These are phyloP conservation scores for Laticauda colubrina DNA, from an alignment of 2,113 vertebrate genomes.

Conservation along the genomic window DNA sequence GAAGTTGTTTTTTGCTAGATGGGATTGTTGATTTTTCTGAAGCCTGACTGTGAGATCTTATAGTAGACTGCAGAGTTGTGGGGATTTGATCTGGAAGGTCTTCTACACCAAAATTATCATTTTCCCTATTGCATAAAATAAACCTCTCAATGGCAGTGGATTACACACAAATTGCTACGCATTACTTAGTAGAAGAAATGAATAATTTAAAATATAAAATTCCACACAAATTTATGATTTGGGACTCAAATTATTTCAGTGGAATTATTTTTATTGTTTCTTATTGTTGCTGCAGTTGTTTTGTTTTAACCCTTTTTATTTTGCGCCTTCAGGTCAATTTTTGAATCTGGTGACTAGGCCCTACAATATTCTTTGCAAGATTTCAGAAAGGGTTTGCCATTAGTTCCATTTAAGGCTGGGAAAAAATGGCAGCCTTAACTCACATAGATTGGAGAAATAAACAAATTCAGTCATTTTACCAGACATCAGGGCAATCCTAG, in stretches of 20 bases:
- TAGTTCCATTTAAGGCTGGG: not conserved
- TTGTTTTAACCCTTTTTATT: not conserved
- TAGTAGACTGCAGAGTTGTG: not conserved
- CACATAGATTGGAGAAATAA: not conserved
- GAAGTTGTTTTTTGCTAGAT: not conserved
- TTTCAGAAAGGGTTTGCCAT: not conserved
- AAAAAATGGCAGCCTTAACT: not conserved
- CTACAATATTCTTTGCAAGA: not conserved
- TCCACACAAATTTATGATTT: not conserved
- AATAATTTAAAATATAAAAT: not conserved
- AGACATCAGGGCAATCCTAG: not conserved
- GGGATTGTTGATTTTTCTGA: not conserved
- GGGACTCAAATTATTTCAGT: not conserved
- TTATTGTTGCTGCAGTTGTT: not conserved
- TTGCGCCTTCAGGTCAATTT: not conserved
- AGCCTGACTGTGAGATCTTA: not conserved
- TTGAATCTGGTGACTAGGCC: not conserved
- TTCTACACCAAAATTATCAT: conserved; percentile 45
- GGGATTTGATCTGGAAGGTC: conserved; percentile 20
- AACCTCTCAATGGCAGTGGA: not conserved
- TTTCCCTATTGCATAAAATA: conserved; percentile 43
- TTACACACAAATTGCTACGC: not conserved
- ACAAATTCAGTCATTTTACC: not conserved
- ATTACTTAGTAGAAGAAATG: not conserved
- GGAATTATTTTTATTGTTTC: not conserved